A percentile compares a stretch with the other conserved stretches of the same genome.
Conservation (phyloP, 2,797 vertebrate genomes). For the Acanthiza pusilla region DNA sequence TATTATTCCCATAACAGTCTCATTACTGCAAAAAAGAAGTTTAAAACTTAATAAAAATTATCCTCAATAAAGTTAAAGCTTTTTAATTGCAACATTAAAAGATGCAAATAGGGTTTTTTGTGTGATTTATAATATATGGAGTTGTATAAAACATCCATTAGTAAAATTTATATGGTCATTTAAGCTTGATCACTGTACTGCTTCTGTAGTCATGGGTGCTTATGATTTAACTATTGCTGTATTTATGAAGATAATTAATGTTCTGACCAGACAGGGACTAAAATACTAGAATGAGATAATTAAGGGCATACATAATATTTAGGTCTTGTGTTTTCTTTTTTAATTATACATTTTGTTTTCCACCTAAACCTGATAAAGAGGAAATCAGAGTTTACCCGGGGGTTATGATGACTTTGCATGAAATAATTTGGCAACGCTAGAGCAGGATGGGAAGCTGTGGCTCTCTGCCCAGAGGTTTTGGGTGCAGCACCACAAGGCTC, state of each 20-base stretch:
- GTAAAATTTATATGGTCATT: conserved; percentile 91
- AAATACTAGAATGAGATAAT: conserved; percentile 79
- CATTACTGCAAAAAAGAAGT: conserved; percentile 75
- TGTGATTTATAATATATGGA: conserved; percentile 88
- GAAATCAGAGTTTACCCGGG: conserved; percentile 30
- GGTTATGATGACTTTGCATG: not conserved
- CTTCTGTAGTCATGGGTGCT: conserved; percentile 80
- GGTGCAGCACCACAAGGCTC: fast-evolving
- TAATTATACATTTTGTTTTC: conserved; percentile 71
- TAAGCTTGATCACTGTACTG: conserved; percentile 79
- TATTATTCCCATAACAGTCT: conserved; percentile 82
- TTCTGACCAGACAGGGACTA: conserved; percentile 72
- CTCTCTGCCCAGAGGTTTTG: fast-evolving
- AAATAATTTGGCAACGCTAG: not conserved
- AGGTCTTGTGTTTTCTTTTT: conserved; percentile 58
- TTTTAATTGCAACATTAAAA: conserved; percentile 77
- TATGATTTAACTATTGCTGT: conserved; percentile 90
- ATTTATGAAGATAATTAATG: conserved; percentile 89
- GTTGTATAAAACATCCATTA: conserved; percentile 88
- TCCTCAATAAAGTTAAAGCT: conserved; percentile 81
- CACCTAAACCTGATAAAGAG: conserved; percentile 38
- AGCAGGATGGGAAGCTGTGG: fast-evolving
- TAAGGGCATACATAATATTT: conserved; percentile 74
- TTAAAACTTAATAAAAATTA: conserved; percentile 94
- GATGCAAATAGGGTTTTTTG: conserved; percentile 77